Conservation (phyloP, 2,113 vertebrate species). For the Sceloporus undulatus region DNA sequence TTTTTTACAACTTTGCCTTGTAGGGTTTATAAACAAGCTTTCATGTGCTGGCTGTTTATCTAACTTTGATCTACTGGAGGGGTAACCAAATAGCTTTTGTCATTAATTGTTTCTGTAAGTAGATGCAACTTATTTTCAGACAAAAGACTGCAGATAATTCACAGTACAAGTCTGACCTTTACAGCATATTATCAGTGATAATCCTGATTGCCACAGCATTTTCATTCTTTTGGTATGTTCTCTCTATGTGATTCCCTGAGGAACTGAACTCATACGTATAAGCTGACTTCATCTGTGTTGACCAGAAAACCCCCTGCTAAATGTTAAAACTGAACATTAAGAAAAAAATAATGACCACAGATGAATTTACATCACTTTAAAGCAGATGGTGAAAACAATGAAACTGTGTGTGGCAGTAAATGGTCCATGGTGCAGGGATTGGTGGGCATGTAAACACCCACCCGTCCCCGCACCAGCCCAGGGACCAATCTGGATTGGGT, state of each 20-base stretch:
- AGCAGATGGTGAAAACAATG: too few relatives aligned
- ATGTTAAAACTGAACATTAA: too few relatives aligned
- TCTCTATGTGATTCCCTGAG: neutral
- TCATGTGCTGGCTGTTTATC: neutral
- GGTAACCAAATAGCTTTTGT: neutral
- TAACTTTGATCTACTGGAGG: neutral
- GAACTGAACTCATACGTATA: neutral
- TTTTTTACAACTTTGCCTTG: neutral
- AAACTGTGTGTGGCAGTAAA: too few relatives aligned
- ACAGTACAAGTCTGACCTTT: neutral
- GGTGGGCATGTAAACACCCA: too few relatives aligned
- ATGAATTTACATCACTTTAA: too few relatives aligned
- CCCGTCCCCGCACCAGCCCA: too few relatives aligned
- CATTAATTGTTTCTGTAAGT: neutral
- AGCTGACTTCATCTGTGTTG: neutral
- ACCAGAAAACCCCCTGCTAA: too few relatives aligned
- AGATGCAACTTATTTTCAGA: neutral
- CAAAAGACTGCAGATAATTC: neutral
- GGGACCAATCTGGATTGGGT: too few relatives aligned
- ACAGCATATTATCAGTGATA: neutral
- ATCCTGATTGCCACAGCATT: neutral
- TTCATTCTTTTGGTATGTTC: neutral
- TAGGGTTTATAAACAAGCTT: neutral
- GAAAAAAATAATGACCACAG: too few relatives aligned
- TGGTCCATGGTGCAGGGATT: too few relatives aligned